Conservation (phyloP, 1,140 invertebrate species). For the Brachionus plicatilis region DNA sequence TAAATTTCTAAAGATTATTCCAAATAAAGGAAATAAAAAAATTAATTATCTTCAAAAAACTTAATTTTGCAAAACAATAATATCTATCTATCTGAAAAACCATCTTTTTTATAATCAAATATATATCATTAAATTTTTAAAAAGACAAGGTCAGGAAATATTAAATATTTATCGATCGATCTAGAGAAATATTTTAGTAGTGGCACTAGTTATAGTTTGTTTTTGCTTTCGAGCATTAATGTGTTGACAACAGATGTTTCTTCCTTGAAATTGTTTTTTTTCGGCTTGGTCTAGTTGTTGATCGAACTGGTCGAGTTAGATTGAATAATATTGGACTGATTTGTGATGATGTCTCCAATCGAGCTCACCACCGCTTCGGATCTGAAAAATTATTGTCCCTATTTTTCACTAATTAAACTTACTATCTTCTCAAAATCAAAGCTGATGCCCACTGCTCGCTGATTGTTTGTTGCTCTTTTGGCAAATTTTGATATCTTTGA, state of each 20-base stretch:
- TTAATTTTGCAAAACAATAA: background rate
- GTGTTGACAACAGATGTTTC: background rate
- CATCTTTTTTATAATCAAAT: background rate
- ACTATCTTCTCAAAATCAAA: slow-evolving; percentile 32
- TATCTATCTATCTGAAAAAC: background rate
- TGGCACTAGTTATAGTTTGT: background rate
- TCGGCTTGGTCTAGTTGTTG: background rate
- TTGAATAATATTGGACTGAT: background rate
- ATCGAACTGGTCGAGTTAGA: background rate
- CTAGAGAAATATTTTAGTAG: background rate
- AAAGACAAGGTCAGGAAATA: background rate
- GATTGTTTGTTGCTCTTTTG: background rate
- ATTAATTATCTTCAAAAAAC: background rate
- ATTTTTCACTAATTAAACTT: slow-evolving; percentile 24
- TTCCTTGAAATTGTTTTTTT: background rate
- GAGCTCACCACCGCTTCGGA: background rate
- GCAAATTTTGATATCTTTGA: slow-evolving; percentile 30
- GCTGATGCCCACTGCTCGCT: slow-evolving; percentile 18
- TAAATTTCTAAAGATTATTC: background rate
- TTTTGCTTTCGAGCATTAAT: background rate
- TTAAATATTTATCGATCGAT: background rate
- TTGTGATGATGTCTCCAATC: background rate
- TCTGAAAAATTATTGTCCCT: background rate
- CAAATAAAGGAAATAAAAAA: background rate
- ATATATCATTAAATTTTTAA: background rate